Evolutionary conservation across 2,113 vertebrate species (phyloP).

Genomic region (Aspidoscelis tigris): DNA sequence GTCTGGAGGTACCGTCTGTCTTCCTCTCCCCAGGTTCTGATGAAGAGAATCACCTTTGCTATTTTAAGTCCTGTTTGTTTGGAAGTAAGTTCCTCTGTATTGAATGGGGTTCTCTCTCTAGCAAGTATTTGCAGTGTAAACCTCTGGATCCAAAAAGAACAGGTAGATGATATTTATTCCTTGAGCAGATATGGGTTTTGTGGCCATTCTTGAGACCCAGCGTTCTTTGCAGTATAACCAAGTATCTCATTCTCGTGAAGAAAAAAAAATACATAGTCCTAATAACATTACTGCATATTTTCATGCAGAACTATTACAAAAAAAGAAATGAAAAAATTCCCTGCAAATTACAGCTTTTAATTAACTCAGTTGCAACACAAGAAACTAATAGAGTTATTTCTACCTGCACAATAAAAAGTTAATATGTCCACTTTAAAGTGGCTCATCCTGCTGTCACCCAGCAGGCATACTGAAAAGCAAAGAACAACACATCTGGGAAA

Average conservation of each 20-base stretch:
- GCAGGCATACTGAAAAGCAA: not conserved
- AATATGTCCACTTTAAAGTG: conserved; percentile 1
- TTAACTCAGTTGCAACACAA: conserved; percentile 20
- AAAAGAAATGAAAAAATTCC: conserved; percentile 1
- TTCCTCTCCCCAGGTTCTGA: too few relatives aligned
- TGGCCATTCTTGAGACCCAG: not conserved
- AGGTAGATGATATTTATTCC: not conserved
- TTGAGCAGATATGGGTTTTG: not conserved
- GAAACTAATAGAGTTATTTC: not conserved
- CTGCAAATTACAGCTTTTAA: conserved; percentile 15
- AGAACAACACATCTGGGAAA: conserved; percentile 6
- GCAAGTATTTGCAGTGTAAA: not conserved
- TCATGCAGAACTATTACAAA: conserved; percentile 23
- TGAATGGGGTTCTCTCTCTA: not conserved
- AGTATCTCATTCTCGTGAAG: not conserved
- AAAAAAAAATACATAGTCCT: not conserved
- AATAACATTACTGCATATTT: not conserved
- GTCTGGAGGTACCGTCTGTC: too few relatives aligned
- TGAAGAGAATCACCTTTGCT: not conserved
- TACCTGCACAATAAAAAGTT: conserved; percentile 23
- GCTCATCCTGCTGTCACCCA: not conserved
- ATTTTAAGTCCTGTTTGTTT: not conserved
- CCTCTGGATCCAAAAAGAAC: not conserved
- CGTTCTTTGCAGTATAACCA: not conserved
- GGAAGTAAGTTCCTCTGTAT: not conserved